Evolutionary conservation across 2,113 vertebrate genomes (phyloP), one percentile per base, ranked within the genome.

Genomic region (Chaenocephalus aceratus): DNA sequence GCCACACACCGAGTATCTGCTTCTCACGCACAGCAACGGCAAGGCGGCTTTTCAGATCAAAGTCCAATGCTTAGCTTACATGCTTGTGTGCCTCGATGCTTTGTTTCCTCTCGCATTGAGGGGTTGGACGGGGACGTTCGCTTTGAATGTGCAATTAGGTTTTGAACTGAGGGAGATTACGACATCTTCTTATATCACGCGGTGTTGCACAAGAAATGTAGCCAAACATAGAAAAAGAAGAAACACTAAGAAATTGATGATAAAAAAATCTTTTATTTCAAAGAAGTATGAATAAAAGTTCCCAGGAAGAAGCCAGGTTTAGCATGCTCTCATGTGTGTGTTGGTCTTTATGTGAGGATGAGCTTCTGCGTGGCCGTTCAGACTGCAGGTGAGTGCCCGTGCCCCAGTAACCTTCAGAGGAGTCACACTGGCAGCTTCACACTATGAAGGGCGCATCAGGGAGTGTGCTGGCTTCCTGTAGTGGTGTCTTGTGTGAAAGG

Each of bases 1-100:
- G 58, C n/a, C 41, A 34, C 68, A 68, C 67, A 63, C 79, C 2
- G 54, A 83, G 76, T 79, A 86, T 88, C 87, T 83, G 79, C 73
- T 77, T 88, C 79, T 88, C 83, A 76, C 18, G 16, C 75, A 76
- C 77, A 5, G 74, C 73, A 16, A 68, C 82, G 73, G 68, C 86
- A 86, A 45, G 51, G 75, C 85, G 82, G 84, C 83, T 90, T 86
- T 85, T 75, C 73, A 89, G 75, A 92, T 94, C 88, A 94, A 94
- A 90, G 88, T 61, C 3, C 44, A 82, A 86, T 56, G 80, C 82
- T 92, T 82, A 69, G 77, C 85, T 88, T 79, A 82, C 83, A 82
- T 88, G 89, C 87, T 82, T 72, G 58, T 83, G 60, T 61, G 68
- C 65, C 64, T 72, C 51, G 7, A 15, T 72, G 34, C 54, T 49